phyloP scores from a whole-genome alignment of 2,888 invertebrate species.

The Drosophila fungiperda region DNA sequence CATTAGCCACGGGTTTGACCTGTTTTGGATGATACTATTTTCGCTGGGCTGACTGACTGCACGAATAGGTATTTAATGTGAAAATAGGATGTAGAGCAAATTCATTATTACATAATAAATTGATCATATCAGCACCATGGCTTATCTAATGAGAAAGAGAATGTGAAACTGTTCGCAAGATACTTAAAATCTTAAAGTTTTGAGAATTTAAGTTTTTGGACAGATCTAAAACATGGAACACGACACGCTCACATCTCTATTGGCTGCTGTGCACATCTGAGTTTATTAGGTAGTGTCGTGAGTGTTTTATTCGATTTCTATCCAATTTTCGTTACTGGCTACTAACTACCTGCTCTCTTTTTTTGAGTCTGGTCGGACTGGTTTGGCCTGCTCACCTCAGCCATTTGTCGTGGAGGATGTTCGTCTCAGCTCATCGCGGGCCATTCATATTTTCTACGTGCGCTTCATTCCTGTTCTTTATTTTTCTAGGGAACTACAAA shows the following conservation, averaged over 20 bases:
- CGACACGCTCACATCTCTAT: conserved; percentile 32
- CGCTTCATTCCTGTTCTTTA: conserved; percentile 52
- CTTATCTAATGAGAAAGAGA: neutral
- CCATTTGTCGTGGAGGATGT: conserved; percentile 21
- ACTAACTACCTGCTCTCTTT: conserved; percentile 41
- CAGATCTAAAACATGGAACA: neutral
- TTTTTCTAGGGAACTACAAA: conserved; percentile 65
- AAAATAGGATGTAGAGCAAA: neutral
- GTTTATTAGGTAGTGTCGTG: conserved; percentile 25
- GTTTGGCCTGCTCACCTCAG: conserved; percentile 55
- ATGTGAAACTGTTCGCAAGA: neutral
- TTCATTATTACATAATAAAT: neutral
- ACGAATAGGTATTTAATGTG: neutral
- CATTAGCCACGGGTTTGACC: conserved; percentile 37
- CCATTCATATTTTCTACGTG: conserved; percentile 75
- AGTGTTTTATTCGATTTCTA: conserved; percentile 66
- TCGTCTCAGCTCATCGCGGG: conserved; percentile 10
- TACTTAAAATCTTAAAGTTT: neutral
- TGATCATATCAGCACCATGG: neutral
- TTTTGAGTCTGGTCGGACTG: conserved; percentile 54
- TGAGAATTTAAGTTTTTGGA: neutral
- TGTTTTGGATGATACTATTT: conserved; percentile 43
- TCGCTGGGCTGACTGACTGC: neutral
- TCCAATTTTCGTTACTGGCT: conserved; percentile 63
- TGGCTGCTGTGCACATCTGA: conserved; percentile 7